These are phyloP conservation scores for Ginglymostoma cirratum DNA, from an alignment of 2,113 vertebrate genomes.

Conservation along the genomic window DNA sequence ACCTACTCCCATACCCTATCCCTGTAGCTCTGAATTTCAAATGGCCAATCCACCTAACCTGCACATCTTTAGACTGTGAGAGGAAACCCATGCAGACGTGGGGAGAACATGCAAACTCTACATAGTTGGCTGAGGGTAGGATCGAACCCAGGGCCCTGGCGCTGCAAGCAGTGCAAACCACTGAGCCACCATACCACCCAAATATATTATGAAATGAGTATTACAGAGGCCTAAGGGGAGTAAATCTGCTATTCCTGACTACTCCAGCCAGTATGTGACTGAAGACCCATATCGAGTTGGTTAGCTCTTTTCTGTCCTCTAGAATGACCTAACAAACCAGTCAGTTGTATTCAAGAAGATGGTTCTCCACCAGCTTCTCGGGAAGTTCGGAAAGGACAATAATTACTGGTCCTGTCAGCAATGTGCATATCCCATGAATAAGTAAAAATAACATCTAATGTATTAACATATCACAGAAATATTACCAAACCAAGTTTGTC, in stretches of 20 bases:
- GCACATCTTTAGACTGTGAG: too few species aligned
- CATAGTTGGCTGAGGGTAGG: too few species aligned
- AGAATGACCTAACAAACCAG: neutral
- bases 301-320: neutral
- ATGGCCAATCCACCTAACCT: too few species aligned
- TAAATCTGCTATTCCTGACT: neutral
- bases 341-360: neutral
- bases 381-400: neutral
- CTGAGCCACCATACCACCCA: too few species aligned
- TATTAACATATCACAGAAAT: neutral
- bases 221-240: neutral
- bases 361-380: neutral
- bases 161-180: too few species aligned
- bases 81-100: too few species aligned
- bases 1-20: too few species aligned
- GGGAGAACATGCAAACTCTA: too few species aligned
- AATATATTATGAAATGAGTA: neutral
- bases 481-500: neutral
- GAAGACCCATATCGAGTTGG: neutral
- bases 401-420: neutral
- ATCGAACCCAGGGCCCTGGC: too few species aligned
- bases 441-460: neutral
- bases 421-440: neutral
- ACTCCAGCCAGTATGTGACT: neutral
- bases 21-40: too few species aligned